Base-by-base conservation (phyloP, 2,888 invertebrate genomes). In the Apotomis turbidana region DNA sequence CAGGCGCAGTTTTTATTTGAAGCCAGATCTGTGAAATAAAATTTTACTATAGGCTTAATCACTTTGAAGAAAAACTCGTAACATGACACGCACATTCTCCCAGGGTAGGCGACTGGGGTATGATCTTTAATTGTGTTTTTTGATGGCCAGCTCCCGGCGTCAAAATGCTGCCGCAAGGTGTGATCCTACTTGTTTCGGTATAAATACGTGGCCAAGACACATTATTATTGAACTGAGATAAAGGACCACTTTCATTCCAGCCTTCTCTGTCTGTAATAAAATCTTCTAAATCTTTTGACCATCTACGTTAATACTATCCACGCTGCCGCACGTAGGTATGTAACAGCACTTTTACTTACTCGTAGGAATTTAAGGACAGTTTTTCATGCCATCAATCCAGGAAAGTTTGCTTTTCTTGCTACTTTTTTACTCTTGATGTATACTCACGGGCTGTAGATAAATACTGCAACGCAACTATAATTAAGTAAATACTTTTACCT, bases 11-110 rank as follows among this genome's bases (percentile, higher is more conserved):
- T 63, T 54, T 59, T 64, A 51, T 27, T 61, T n/a, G 36, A 13
- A 46, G 46, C 27, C 44, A 36, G 52, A 64, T 27, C 70, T 64
- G 64, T 70, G 70, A 70, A 59, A 64, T 70, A 59, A 70, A 70
- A 70, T 64, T 70, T 70, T 54, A 70, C 70, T 70, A 59, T 36
- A 59, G 64, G 58, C 63, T 70, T 70, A 59, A 59, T 59, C 46
- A 64, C 59, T 60, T n/a, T 27, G 44, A n/a, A 52, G 71, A 60
- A 71, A 71, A 66, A 71, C 64, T 46, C 10, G 13, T 12, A 38
- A 71, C 71, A 71, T 66, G 71, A 71, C 66, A 38, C 46, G 54
- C 71, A 71, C 64, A 71, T 71, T 71, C 66, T 6, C 52, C 15
- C 36, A 46, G 38, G 15, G 60, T 36, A 52, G 57, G n/a, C 52